Percentiles rank a stretch among this genome's conserved stretches.
phyloP scores from a whole-genome alignment of 2,888 invertebrate genomes.

The Muschampia plurimacula region DNA sequence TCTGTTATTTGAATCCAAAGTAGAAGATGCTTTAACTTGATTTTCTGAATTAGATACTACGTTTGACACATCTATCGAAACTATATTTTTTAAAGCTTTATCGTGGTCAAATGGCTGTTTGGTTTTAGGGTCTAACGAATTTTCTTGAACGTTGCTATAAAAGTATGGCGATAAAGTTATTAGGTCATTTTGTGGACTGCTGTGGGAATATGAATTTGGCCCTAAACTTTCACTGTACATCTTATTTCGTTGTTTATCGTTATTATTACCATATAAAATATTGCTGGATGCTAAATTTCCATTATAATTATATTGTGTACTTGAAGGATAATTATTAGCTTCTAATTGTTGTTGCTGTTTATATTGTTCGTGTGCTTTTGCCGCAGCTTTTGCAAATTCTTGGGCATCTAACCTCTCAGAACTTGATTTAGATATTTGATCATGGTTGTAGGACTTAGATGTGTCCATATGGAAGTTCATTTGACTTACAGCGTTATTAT shows the following conservation, averaged over 20 bases:
- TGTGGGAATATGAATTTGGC: constrained; percentile 55
- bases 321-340: constrained; percentile 55
- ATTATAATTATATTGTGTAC: constrained; percentile 53
- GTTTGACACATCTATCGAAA: constrained; percentile 79
- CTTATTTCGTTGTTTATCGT: constrained; percentile 64
- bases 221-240: constrained; percentile 55
- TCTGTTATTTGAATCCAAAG: constrained; percentile 56
- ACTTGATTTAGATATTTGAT: constrained; percentile 68
- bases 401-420: constrained; percentile 67
- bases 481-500: constrained; percentile 67
- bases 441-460: constrained; percentile 64
- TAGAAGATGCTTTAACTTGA: constrained; percentile 54
- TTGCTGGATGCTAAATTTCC: constrained; percentile 41
- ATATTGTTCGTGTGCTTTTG: constrained; percentile 69
- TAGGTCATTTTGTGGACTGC: constrained; percentile 63
- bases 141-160: constrained; percentile 61
- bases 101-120: constrained; percentile 79
- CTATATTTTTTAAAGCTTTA: constrained; percentile 79
- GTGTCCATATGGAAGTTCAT: constrained; percentile 76
- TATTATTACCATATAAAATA: constrained; percentile 56
- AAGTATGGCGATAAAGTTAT: constrained; percentile 71
- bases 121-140: constrained; percentile 59
- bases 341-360: constrained; percentile 71
- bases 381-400: constrained; percentile 78
- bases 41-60: constrained; percentile 68